Conservation (phyloP, 2,888 invertebrate genomes). For the Agrilus biguttatus region DNA sequence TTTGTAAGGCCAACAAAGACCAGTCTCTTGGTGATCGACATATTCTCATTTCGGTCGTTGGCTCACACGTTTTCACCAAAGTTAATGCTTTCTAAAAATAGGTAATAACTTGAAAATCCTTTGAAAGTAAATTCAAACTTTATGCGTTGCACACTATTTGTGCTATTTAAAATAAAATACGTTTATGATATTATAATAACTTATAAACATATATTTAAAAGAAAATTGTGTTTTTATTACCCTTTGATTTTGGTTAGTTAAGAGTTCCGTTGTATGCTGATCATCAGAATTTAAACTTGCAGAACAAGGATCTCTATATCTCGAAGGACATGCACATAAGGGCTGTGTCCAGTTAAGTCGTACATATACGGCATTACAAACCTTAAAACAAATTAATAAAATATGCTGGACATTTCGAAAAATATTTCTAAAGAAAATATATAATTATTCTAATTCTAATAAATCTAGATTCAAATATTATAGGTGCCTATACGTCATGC, state of each 20-base stretch:
- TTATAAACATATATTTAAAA: background rate
- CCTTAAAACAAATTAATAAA: conserved; percentile 34
- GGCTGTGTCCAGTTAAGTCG: conserved; percentile 86
- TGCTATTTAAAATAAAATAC: no score
- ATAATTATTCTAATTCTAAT: no score
- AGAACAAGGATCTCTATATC: conserved; percentile 82
- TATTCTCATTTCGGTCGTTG: conserved; percentile 79
- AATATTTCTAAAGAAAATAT: background rate
- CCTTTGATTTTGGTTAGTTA: conserved; percentile 55
- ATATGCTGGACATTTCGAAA: background rate
- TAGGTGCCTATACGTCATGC: no score
- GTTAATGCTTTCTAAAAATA: conserved; percentile 58
- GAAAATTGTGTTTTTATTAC: background rate
- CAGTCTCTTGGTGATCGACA: conserved; percentile 82
- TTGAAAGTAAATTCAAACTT: no score
- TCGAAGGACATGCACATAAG: conserved; percentile 77
- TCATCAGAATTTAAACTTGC: conserved; percentile 82
- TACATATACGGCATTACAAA: conserved; percentile 87
- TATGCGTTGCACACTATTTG: no score
- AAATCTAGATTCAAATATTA: no score
- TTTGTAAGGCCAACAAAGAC: conserved; percentile 82
- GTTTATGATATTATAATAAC: no score
- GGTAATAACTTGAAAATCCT: no score
- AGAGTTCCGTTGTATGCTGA: conserved; percentile 80
- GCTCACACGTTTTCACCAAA: conserved; percentile 85